Conservation (phyloP, 2,888 invertebrate species). For the Nezara viridula region DNA sequence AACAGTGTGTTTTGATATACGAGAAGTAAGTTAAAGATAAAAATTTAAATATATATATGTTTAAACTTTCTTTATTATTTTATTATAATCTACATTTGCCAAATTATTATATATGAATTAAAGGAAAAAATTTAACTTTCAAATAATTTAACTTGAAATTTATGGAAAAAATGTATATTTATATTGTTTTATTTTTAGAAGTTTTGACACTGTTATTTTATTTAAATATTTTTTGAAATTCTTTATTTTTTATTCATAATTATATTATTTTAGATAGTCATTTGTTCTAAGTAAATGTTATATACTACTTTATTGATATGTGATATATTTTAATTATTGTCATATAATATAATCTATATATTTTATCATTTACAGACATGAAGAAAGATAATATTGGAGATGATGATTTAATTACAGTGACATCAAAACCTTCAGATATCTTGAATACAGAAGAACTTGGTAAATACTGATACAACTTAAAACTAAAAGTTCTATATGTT, state of each 20-base stretch:
- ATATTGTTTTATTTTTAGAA: too few species aligned
- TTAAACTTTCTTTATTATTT: neutral
- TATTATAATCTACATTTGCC: neutral
- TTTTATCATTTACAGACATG: conserved; percentile 32
- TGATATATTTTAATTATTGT: conserved; percentile 1
- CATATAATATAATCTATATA: neutral
- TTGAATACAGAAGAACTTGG: neutral
- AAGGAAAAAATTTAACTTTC: neutral
- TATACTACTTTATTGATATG: neutral
- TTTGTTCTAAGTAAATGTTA: neutral
- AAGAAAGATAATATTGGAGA: neutral
- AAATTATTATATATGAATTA: neutral
- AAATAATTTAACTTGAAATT: neutral
- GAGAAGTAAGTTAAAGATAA: too few species aligned
- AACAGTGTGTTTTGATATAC: neutral
- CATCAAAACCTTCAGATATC: neutral
- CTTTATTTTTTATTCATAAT: neutral
- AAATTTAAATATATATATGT: too few species aligned
- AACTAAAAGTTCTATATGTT: neutral
- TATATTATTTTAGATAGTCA: neutral
- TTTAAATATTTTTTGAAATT: neutral
- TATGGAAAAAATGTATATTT: neutral
- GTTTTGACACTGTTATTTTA: neutral
- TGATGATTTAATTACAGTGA: neutral
- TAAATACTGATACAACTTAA: neutral